Conservation (phyloP, 2,888 invertebrate species). For the Caenorhabditis sp. region DNA sequence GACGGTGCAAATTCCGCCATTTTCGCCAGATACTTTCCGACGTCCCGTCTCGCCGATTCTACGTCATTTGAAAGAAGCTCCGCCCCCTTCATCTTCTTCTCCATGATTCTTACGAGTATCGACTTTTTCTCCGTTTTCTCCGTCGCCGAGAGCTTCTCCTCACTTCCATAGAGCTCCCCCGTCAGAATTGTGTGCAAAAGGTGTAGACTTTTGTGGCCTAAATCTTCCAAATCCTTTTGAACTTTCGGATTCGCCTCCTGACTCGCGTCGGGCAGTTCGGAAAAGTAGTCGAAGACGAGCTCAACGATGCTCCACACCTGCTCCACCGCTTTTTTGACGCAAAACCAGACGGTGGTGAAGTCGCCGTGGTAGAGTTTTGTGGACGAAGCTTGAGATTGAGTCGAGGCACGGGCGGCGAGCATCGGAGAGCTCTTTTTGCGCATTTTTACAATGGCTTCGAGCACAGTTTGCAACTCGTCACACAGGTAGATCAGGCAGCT, state of each 20-base stretch:
- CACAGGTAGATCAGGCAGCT: constrained; percentile 44
- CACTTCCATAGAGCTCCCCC: constrained; percentile 26
- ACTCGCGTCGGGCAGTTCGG: background rate
- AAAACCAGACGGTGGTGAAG: constrained; percentile 25
- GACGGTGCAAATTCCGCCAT: constrained; percentile 34
- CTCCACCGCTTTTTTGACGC: constrained; percentile 38
- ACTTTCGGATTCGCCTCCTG: constrained; percentile 15
- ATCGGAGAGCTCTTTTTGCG: constrained; percentile 27
- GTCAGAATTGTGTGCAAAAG: constrained; percentile 28
- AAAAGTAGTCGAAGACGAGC: constrained; percentile 26
- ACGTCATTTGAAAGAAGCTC: constrained; percentile 22
- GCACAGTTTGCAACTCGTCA: constrained; percentile 27
- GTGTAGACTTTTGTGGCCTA: constrained; percentile 33
- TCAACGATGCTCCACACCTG: constrained; percentile 36
- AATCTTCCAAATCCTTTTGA: constrained; percentile 42
- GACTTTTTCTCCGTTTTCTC: constrained; percentile 19
- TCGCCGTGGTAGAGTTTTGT: constrained; percentile 41
- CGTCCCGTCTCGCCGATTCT: constrained; percentile 14
- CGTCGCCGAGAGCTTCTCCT: constrained; percentile 20
- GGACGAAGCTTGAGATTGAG: too few species aligned
- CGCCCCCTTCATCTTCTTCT: constrained; percentile 11
- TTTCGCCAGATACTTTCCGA: constrained; percentile 23
- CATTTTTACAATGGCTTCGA: constrained; percentile 13
- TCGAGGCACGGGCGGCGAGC: background rate
- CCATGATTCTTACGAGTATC: constrained; percentile 16